Evolutionary conservation across 2,797 vertebrate species (phyloP), one percentile per base, ranked within the genome.

Genomic region (Falco biarmicus): DNA sequence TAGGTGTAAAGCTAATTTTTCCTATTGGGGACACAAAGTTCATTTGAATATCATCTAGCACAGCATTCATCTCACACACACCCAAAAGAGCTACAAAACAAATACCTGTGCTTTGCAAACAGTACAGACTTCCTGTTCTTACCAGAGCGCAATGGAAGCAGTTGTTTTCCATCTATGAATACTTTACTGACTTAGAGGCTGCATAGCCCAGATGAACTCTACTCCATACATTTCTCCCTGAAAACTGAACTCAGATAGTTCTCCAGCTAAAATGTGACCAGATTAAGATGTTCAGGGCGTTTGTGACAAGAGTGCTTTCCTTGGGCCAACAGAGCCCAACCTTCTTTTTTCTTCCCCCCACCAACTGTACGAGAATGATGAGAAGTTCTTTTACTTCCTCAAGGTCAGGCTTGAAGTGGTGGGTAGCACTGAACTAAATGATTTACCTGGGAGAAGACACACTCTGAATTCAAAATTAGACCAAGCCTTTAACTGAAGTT

Each of bases 201-300:
- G 93, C 90, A 85, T 91, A 87, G 70, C 43, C 73, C 73, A 91
- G 93, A 96, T 92, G 91, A 94, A 94, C 71, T 41, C 71, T 69
- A 78, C 43, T 85, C 81, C 89, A 95, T 87, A 91, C 65, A 83
- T 93, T 90, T 65, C 81, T 83, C 61, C 47, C 26, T 95, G 95
- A 94, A 94, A 95, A 68, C 34, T 65, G 68, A 87, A 87, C 45
- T 63, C 78, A 85, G 93, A 89, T 94, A 96, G 71, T 26, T 85
- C 78, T 90, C 78, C 68, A 93, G 51, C 87, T 82, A 81, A 88
- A 75, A 92, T 32, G 29, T 65, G 68, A 89, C 84, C 65, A 92
- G 60, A 96, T 89, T 70, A 89, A 87, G 78, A 74, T 31, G 51
- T 84, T 91, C 60, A 51, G 56, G 48, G 53, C 54, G 81, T 80